Base-by-base conservation (phyloP, 2,797 vertebrate species). In the Micrastur ruficollis region DNA sequence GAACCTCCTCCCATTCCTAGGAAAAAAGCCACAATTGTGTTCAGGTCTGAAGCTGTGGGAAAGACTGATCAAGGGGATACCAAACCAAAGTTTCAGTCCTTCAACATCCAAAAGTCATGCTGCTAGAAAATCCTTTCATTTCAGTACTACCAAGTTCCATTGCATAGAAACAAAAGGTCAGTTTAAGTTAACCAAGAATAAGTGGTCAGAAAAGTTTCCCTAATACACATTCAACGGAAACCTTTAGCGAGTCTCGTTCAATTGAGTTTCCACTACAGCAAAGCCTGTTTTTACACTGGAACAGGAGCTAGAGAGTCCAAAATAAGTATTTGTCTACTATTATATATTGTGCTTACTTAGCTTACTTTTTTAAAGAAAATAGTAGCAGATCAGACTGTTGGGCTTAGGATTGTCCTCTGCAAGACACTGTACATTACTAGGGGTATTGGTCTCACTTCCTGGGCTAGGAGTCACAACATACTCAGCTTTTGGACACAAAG, bases 1-100 rank as follows among this genome's bases (percentile, higher is more conserved):
- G 98, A 94, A 98, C 98, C 98, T 97, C 98, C 98, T 97, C 98
- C 98, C 96, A 98, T 98, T 97, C 98, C 99, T 99, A 98, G 97
- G 98, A 98, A 98, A 93, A 97, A 98, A 98, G 96, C 25, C 96
- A 98, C 92, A 97, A 97, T 95, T 81, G 91, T 90, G 96, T 96
- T 96, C 88, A 97, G 88, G 62, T 92, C 89, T 93, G 81, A 94
- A 95, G 88, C 83, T 76, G 36, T 58, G 85, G 71, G 79, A 89
- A 94, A 94, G 68, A 92, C 93, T 94, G 92, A 93, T 62, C 75
- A 94, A 81, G 84, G 93, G 95, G 75, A 91, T 3, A 93, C 79
- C 86, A 78, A 86, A 76, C 44, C 81, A 85, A 59, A 36, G 86
- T 52, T 85, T 84, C 79, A 89, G 84, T 94, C 89, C 58, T 89